Evolutionary conservation across 2,888 invertebrate species (phyloP).

Genomic region (Drosophila paramelanica): DNA sequence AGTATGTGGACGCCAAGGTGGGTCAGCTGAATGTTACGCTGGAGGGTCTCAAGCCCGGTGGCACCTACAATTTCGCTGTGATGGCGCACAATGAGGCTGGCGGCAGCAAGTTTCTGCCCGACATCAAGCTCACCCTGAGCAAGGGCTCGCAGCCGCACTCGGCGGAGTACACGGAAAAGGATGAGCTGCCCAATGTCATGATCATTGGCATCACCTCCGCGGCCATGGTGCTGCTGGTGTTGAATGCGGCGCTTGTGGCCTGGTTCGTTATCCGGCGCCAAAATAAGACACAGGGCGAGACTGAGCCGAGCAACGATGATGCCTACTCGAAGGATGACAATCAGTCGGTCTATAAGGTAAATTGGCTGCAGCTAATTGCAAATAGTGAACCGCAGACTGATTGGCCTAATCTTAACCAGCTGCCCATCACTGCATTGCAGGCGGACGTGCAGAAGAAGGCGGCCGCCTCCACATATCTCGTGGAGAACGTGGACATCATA

Average conservation of each 20-base stretch:
- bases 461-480: slow-evolving; percentile 83
- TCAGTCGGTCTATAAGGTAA: slow-evolving; percentile 83
- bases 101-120: slow-evolving; percentile 82
- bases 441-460: slow-evolving; percentile 83
- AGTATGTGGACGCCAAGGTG: slow-evolving; percentile 77
- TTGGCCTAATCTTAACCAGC: slow-evolving; percentile 61
- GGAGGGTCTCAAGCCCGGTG: slow-evolving; percentile 78
- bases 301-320: slow-evolving; percentile 82
- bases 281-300: slow-evolving; percentile 80
- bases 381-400: slow-evolving; percentile 22
- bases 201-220: slow-evolving; percentile 83
- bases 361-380: background rate
- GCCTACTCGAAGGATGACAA: slow-evolving; percentile 84
- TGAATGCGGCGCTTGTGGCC: slow-evolving; percentile 82
- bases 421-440: slow-evolving; percentile 83
- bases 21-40: slow-evolving; percentile 78
- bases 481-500: slow-evolving; percentile 83
- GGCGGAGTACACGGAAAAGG: slow-evolving; percentile 82
- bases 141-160: slow-evolving; percentile 81
- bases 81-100: slow-evolving; percentile 84
- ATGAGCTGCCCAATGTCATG: slow-evolving; percentile 83
- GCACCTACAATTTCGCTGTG: slow-evolving; percentile 80
- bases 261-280: slow-evolving; percentile 83
- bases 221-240: slow-evolving; percentile 80
- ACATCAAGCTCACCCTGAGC: slow-evolving; percentile 75